phyloP scores from a whole-genome alignment of 1,140 invertebrate species.

The Agrypnia vestita region DNA sequence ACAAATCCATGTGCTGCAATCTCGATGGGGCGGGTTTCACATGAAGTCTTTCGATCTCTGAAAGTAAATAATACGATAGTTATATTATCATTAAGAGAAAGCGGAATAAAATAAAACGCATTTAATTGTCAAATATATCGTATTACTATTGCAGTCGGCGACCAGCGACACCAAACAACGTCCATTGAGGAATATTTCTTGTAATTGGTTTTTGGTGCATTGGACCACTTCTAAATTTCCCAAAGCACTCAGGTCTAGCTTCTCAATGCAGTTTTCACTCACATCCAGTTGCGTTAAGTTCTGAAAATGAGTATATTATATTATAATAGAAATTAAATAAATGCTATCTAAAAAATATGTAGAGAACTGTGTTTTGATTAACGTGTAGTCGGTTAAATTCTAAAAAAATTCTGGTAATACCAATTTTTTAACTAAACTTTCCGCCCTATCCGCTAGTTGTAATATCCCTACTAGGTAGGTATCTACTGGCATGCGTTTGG shows the following conservation, averaged over 20 bases:
- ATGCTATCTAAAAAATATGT: not conserved
- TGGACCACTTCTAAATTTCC: constrained; percentile 80
- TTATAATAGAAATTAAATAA: no score
- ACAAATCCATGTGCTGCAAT: constrained; percentile 83
- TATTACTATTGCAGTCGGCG: constrained; percentile 83
- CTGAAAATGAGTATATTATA: constrained; percentile 66
- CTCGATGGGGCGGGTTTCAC: constrained; percentile 79
- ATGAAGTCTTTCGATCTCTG: constrained; percentile 79
- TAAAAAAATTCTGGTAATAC: no score
- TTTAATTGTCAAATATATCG: constrained; percentile 60
- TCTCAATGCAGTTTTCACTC: constrained; percentile 85
- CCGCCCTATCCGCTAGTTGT: no score
- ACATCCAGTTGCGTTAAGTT: constrained; percentile 83
- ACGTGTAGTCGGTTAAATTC: no score
- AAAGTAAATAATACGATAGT: constrained; percentile 64
- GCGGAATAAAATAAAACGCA: not conserved
- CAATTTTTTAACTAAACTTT: no score
- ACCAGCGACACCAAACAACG: constrained; percentile 79
- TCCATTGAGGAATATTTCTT: constrained; percentile 80
- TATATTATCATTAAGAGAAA: not conserved
- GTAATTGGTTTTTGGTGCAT: constrained; percentile 81
- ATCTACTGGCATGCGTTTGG: no score
- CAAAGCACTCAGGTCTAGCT: constrained; percentile 81
- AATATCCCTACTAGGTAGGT: no score
- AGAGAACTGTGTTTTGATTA: not conserved